Evolutionary conservation across 2,113 vertebrate species (phyloP).

Genomic region (Dasyornis broadbenti): DNA sequence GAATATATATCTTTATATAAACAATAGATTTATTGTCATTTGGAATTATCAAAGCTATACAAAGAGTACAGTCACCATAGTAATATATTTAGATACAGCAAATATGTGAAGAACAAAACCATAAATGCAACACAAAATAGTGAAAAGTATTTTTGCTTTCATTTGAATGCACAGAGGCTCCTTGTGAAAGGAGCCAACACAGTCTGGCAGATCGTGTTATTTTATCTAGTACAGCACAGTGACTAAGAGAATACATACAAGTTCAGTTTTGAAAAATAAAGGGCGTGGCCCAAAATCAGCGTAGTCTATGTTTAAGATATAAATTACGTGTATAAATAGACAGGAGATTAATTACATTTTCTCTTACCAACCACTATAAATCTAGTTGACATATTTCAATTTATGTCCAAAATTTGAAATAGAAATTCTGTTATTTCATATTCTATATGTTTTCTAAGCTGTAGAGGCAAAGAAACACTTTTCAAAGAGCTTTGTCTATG

Average conservation of each 20-base stretch:
- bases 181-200: background rate
- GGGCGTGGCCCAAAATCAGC: background rate
- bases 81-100: background rate
- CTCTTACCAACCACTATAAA: background rate
- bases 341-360: background rate
- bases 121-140: background rate
- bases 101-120: background rate
- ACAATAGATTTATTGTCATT: background rate
- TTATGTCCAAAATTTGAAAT: background rate
- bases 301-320: background rate
- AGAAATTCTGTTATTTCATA: background rate
- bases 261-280: background rate
- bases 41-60: background rate
- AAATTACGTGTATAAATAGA: background rate
- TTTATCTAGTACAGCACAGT: background rate
- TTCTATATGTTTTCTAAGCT: background rate
- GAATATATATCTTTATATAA: background rate
- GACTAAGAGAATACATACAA: background rate
- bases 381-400: background rate
- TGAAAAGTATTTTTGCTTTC: background rate
- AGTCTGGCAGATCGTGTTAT: background rate
- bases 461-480: fast-evolving
- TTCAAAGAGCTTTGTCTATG: background rate
- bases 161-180: background rate
- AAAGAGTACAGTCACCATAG: background rate